Conservation (phyloP, 1,140 invertebrate genomes). For the Drosophila kepulauana region DNA sequence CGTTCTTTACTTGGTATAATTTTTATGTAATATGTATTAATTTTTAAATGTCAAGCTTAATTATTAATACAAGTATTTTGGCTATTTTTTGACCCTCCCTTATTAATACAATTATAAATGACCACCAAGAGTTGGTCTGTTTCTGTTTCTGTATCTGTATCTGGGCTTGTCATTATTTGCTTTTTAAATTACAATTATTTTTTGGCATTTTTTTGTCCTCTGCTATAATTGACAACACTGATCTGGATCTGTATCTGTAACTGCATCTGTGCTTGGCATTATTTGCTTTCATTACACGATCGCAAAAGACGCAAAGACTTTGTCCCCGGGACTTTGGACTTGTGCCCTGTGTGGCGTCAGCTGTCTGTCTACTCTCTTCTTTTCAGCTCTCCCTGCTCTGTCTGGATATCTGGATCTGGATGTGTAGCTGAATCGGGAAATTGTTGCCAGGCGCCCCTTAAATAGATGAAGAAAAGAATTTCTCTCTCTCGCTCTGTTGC, state of each 20-base stretch:
- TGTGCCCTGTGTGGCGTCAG: conserved; percentile 36
- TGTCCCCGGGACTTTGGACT: conserved; percentile 47
- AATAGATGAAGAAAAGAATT: conserved; percentile 70
- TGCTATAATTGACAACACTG: too few relatives aligned
- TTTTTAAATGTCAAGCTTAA: too few relatives aligned
- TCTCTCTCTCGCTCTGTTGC: conserved; percentile 1
- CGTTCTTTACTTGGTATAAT: too few relatives aligned
- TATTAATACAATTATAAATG: too few relatives aligned
- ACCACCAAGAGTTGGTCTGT: too few relatives aligned
- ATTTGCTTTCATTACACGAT: conserved; percentile 31
- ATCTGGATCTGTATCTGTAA: not conserved
- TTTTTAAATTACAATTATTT: not conserved
- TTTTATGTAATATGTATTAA: too few relatives aligned
- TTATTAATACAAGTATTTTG: too few relatives aligned
- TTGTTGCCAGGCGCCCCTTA: conserved; percentile 47
- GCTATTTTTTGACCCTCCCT: too few relatives aligned
- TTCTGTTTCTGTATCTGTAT: not conserved
- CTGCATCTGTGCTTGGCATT: conserved; percentile 6
- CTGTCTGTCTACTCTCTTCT: conserved; percentile 25
- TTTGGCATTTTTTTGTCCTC: too few relatives aligned
- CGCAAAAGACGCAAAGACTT: conserved; percentile 13
- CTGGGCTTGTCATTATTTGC: conserved; percentile 12
- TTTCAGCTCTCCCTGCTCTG: not conserved
- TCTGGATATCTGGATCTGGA: conserved; percentile 24
- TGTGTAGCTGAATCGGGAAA: conserved; percentile 27